Conservation (phyloP, 2,888 invertebrate species). For the Gandaritis pyraliata region DNA sequence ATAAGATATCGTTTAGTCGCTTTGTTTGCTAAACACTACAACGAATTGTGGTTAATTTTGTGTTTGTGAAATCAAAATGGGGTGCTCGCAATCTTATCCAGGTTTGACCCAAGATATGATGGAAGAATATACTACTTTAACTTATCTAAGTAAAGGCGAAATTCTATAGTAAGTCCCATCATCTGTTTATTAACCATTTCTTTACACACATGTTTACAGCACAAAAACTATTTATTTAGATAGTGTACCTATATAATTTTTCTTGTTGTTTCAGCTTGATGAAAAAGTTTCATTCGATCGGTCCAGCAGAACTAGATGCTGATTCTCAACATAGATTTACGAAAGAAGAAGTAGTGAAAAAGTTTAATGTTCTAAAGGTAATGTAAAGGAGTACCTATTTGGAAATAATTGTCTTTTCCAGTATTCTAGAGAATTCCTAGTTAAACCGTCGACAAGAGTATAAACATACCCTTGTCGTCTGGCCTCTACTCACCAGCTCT, state of each 20-base stretch:
- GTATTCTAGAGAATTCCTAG: too few relatives aligned
- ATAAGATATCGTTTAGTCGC: constrained; percentile 25
- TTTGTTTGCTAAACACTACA: constrained; percentile 19
- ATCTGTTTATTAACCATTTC: too few relatives aligned
- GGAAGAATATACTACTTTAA: constrained; percentile 85
- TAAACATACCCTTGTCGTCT: too few relatives aligned
- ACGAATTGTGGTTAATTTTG: constrained; percentile 6
- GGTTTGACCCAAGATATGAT: constrained; percentile 83
- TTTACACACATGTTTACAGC: too few relatives aligned
- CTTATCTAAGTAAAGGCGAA: constrained; percentile 86
- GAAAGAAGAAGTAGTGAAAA: constrained; percentile 79
- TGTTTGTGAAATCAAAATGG: constrained; percentile 66
- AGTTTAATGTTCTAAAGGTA: constrained; percentile 88
- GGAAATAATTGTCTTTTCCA: too few relatives aligned
- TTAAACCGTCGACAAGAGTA: too few relatives aligned
- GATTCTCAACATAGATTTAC: constrained; percentile 81
- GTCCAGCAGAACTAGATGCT: constrained; percentile 67
- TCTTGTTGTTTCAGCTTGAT: constrained; percentile 74
- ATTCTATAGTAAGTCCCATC: constrained; percentile 83
- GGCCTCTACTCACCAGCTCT: too few relatives aligned
- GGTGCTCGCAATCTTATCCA: constrained; percentile 72
- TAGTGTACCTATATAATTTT: background rate
- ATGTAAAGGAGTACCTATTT: background rate
- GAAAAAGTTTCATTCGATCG: constrained; percentile 82
- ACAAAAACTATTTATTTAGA: too few relatives aligned